Evolutionary conservation across 92 coral and sea anemone genomes (phyloP).

Genomic region (Metridium senile): DNA sequence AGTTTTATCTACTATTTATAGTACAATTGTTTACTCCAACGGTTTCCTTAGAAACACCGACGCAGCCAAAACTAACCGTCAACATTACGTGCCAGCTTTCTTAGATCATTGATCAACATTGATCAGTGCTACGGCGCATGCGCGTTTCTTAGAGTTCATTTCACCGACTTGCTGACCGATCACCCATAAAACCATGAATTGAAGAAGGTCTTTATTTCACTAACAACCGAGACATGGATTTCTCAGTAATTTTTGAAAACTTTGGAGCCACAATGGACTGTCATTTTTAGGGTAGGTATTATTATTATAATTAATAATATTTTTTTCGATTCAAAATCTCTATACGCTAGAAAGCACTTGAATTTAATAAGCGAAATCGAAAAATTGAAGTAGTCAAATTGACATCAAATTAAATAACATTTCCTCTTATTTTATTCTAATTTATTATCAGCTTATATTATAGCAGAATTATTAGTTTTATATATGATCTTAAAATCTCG

Average conservation of each 20-base stretch:
- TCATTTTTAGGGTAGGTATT: background rate
- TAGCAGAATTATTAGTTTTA: too few relatives aligned
- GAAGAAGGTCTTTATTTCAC: background rate
- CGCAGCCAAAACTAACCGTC: background rate
- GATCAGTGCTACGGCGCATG: constrained; percentile 5
- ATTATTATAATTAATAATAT: too few relatives aligned
- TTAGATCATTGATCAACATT: background rate
- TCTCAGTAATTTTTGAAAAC: background rate
- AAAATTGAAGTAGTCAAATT: too few relatives aligned
- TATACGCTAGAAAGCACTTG: background rate
- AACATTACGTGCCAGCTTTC: background rate
- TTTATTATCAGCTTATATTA: too few relatives aligned
- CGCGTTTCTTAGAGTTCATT: background rate
- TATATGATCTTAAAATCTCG: too few relatives aligned
- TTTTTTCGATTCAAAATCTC: background rate
- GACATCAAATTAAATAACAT: too few relatives aligned
- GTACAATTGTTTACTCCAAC: background rate
- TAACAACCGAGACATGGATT: background rate
- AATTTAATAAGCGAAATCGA: too few relatives aligned
- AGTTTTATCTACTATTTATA: too few relatives aligned
- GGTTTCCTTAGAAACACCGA: background rate
- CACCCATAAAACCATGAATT: constrained; percentile 1
- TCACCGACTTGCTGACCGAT: background rate
- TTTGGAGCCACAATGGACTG: background rate
- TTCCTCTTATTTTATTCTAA: too few relatives aligned